Conservation (phyloP, 2,888 invertebrate species). For the Congeria kusceri region DNA sequence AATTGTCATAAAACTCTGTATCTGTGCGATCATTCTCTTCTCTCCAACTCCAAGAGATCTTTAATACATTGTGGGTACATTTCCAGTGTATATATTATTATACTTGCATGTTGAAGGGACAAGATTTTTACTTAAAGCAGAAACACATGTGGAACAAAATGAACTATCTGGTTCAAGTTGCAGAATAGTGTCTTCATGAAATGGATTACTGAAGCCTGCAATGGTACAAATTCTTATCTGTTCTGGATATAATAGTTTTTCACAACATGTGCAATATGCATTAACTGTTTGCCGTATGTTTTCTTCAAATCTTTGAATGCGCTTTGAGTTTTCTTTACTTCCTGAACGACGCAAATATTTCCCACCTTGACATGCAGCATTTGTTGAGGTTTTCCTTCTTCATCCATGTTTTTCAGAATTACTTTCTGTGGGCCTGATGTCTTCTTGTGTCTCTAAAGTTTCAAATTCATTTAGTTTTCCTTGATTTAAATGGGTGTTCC, state of each 20-base stretch:
- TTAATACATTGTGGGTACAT: conserved; percentile 38
- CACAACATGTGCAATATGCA: conserved; percentile 4
- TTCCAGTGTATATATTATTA: conserved; percentile 40
- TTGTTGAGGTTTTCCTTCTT: too few relatives aligned
- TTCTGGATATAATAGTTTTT: conserved; percentile 19
- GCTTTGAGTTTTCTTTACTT: too few relatives aligned
- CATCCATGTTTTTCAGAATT: too few relatives aligned
- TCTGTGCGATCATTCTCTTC: conserved; percentile 27
- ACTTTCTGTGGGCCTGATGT: too few relatives aligned
- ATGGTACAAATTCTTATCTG: conserved; percentile 4
- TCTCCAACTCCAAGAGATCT: conserved; percentile 27
- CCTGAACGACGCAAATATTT: too few relatives aligned
- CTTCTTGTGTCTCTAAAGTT: too few relatives aligned
- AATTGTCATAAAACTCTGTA: conserved; percentile 45
- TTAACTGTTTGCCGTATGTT: conserved; percentile 5
- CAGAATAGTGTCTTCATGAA: neutral
- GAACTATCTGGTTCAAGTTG: conserved; percentile 5
- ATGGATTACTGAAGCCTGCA: neutral
- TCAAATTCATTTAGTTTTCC: too few relatives aligned
- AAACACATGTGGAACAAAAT: neutral
- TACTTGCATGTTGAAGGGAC: conserved; percentile 15
- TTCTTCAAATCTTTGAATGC: too few relatives aligned
- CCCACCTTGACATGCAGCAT: too few relatives aligned
- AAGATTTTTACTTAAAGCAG: neutral
- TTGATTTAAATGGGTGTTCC: too few relatives aligned